Base-by-base conservation (phyloP, 2,797 vertebrate species). In the Orestias chungarensis region DNA sequence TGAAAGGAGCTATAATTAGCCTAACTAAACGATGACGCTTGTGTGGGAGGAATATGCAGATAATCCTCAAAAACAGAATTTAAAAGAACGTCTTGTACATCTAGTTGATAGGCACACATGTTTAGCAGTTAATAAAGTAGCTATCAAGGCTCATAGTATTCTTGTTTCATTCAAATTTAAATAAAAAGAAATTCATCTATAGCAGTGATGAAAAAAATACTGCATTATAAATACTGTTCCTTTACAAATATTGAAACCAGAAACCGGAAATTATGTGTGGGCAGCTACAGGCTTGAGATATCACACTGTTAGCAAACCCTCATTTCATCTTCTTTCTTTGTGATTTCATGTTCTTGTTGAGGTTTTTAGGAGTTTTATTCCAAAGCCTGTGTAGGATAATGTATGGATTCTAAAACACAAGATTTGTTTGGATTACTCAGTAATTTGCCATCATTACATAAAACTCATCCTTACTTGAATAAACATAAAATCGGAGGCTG, bases 1-100 rank as follows among this genome's bases (percentile, higher is more conserved):
- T 57, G 52, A 57, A 57, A 4, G 54, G 54, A 57, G 27, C 15
- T 57, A 31, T 57, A 57, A 57, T 57, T 57, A 57, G 54, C 15
- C 29, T 57, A 57, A 57, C 15, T 57, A 57, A 57, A 57, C 33
- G 27, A 33, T 31, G 9, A 18, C 27, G 33, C 17, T 31, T 57
- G 29, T 9, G 54, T 57, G 29, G 54, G 54, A 29, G 29, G 54
- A 57, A 31, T 57, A 57, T 31, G 14, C 20, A 17, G 15, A 17
- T 57, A 31, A 57, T 31, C 14, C 29, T 57, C 29, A 57, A 57
- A 57, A 6, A 33, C 27, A 55, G 31, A 14, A 29, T 55, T 14
- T 29, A 29, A 57, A 18, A 57, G 17, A 29, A 20, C 17, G 12
- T 33, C 54, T 33, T 57, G 54, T 31, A 31, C 54, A 57, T 57